Evolutionary conservation across 2,888 invertebrate species (phyloP), one percentile per base, ranked within the genome.

Genomic region (Heteromyza rotundicornis): DNA sequence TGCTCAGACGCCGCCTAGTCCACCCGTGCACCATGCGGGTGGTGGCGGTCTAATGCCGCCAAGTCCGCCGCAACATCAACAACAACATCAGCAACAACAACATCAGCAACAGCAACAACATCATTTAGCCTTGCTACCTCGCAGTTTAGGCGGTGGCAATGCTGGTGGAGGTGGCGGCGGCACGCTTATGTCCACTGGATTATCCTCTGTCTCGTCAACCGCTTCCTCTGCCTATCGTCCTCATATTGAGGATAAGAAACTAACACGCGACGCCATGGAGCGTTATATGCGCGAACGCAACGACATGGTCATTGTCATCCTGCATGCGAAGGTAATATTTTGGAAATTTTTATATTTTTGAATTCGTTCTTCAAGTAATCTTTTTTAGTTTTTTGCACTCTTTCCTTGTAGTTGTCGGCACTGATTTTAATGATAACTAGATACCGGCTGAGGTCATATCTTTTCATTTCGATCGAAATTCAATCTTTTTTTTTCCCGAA

Each of bases 281-380:
- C 90, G 95, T 61, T 99, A 99, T 83, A 87, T 99, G 74, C 88
- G 95, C 60, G 96, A 97, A 80, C 88, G 96, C 72, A 93, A 94
- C 73, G 96, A 96, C 82, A 96, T 96, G 94, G 91, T 95, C 20
- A 92, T 99, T 63, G 96, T 98, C 57, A 98, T 99, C 74, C 86
- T 98, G 60, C 99, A 99, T 84, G 99, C 99, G 53, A 99, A 99
- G 88, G 83, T 84, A 72, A 27, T n/a, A n/a, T 12, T 32, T 32
- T 32, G 7, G 12, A 32, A 32, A 5, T 8, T 32, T 32, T 32
- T 32, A 8, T 32, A 8, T 32, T 32, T 32, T 32, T 32, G 12
- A 32, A 32, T 12, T 32, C 5, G 5, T 32, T 32, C 32, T 32
- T 32, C 32, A 32, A 8, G 32, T 32, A 32, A 5, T 32, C 32